Percentiles rank a stretch among this genome's conserved stretches.
Evolutionary conservation across 1,140 invertebrate genomes (phyloP).

Genomic region (Brachystomella parvula): DNA sequence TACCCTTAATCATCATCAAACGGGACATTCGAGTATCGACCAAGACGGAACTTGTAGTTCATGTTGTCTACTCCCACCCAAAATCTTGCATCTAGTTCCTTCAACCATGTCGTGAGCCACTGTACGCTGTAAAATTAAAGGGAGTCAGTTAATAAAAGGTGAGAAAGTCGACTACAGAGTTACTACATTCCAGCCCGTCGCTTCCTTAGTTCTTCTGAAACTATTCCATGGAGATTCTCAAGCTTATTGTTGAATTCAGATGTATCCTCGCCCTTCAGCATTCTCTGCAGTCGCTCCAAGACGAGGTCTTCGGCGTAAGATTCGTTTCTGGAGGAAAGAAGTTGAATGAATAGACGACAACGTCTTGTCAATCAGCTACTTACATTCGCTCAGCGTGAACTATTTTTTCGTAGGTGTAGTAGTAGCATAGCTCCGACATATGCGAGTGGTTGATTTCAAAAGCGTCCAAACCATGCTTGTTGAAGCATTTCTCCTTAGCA

Average conservation of each 20-base stretch:
- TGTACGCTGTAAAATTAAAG: not conserved
- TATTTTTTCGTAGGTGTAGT: not conserved
- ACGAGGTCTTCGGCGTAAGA: not conserved
- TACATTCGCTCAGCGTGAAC: not conserved
- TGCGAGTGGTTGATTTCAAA: not conserved
- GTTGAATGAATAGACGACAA: not conserved
- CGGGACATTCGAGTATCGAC: not conserved
- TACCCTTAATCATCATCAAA: too few relatives aligned
- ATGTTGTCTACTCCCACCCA: not conserved
- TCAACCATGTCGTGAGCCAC: too few relatives aligned
- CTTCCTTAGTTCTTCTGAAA: not conserved
- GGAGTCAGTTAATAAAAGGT: not conserved
- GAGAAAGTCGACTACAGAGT: not conserved
- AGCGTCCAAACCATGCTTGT: not conserved
- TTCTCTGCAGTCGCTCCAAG: not conserved
- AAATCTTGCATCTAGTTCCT: not conserved
- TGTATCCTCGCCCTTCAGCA: not conserved
- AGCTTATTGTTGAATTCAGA: not conserved
- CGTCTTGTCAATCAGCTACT: not conserved
- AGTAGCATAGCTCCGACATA: not conserved
- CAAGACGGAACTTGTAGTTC: not conserved
- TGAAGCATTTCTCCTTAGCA: constrained; percentile 2
- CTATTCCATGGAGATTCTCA: not conserved
- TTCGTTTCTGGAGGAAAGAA: not conserved
- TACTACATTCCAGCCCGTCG: not conserved